Evolutionary conservation across 2,888 invertebrate genomes (phyloP).

Genomic region (Onchidella celtica): DNA sequence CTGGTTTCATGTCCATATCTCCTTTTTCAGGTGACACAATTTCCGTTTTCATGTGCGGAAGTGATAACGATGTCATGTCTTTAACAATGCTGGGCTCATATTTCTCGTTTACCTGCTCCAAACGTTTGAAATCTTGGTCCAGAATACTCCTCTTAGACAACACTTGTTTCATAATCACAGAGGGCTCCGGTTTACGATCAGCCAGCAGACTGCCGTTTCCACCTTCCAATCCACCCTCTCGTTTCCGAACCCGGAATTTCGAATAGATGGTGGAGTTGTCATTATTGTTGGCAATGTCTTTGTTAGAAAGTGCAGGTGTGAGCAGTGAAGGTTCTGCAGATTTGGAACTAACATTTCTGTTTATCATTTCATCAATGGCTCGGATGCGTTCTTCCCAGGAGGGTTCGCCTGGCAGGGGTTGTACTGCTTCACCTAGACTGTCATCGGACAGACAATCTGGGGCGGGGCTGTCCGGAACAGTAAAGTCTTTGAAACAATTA

Average conservation of each 20-base stretch:
- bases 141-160: slow-evolving; percentile 95
- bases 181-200: slow-evolving; percentile 87
- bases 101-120: slow-evolving; percentile 90
- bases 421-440: slow-evolving; percentile 49
- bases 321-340: slow-evolving; percentile 47
- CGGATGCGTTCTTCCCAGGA: slow-evolving; percentile 94
- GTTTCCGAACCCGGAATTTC: slow-evolving; percentile 78
- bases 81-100: slow-evolving; percentile 83
- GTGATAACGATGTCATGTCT: slow-evolving; percentile 47
- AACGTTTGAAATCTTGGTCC: slow-evolving; percentile 95
- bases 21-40: not conserved
- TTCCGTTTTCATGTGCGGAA: not conserved
- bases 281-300: slow-evolving; percentile 56
- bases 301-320: slow-evolving; percentile 32
- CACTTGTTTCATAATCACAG: slow-evolving; percentile 95
- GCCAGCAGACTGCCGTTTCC: slow-evolving; percentile 43
- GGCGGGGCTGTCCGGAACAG: slow-evolving; percentile 11
- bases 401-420: slow-evolving; percentile 66
- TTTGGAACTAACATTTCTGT: slow-evolving; percentile 46
- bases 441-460: slow-evolving; percentile 38
- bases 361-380: slow-evolving; percentile 85
- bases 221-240: slow-evolving; percentile 64
- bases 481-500: slow-evolving; percentile 17
- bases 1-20: slow-evolving; percentile 7
- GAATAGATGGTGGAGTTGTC: slow-evolving; percentile 64